phyloP scores from a whole-genome alignment of 2,797 vertebrate genomes.

The Neostethus bicornis region DNA sequence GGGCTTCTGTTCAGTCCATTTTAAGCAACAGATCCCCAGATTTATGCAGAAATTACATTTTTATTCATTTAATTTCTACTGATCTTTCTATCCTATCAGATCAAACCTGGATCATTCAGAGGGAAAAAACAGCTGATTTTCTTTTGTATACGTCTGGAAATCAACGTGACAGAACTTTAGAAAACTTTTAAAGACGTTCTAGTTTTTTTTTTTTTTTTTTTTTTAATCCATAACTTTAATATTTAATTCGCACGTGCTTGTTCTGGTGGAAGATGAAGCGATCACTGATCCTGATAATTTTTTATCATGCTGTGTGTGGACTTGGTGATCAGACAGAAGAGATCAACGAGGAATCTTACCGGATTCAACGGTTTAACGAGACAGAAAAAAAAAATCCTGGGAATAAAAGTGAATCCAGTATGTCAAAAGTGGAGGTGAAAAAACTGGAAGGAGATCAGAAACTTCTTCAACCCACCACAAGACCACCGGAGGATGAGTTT shows the following conservation, averaged over 20 bases:
- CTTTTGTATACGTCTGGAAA: background rate
- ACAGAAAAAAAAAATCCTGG: background rate
- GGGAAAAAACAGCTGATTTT: background rate
- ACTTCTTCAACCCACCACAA: slow-evolving; percentile 45
- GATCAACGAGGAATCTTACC: background rate
- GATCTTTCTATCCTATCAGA: background rate
- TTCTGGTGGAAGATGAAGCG: slow-evolving; percentile 38
- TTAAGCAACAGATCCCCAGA: slow-evolving; percentile 18
- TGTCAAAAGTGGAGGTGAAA: background rate
- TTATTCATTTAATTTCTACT: background rate
- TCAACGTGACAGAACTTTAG: background rate
- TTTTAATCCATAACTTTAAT: no score
- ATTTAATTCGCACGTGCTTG: background rate
- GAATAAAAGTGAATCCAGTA: background rate
- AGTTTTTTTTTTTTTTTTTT: background rate
- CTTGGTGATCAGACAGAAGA: slow-evolving; percentile 5
- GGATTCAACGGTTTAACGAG: background rate
- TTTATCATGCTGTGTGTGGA: slow-evolving; percentile 20
- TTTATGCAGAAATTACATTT: no score
- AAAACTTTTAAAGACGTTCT: slow-evolving; percentile 4
- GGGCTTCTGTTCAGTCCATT: slow-evolving; percentile 8
- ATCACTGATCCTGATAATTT: slow-evolving; percentile 12
- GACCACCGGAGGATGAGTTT: slow-evolving; percentile 83
- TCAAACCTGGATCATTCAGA: background rate
- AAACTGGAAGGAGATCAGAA: background rate